A percentile compares a stretch with the other conserved stretches of the same genome.
These are phyloP conservation scores for Saccopteryx bilineata DNA, from an alignment of 2,113 vertebrate genomes.

Conservation along the genomic window DNA sequence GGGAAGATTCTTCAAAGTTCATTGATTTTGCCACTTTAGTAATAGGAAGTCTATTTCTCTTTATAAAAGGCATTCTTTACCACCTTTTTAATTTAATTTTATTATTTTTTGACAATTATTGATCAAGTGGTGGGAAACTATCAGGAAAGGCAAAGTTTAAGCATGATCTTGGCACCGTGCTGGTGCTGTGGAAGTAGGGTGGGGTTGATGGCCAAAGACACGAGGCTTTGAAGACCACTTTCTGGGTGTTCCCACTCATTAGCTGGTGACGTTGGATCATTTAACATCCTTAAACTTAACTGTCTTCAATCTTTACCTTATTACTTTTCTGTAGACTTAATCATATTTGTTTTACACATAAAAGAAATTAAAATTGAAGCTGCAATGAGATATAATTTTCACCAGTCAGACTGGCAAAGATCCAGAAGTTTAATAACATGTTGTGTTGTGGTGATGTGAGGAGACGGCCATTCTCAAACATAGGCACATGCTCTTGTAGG, in stretches of 20 bases:
- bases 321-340: constrained; percentile 48
- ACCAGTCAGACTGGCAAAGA: constrained; percentile 40
- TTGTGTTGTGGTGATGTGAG: not conserved
- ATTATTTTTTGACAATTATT: not conserved
- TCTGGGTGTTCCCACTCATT: not conserved
- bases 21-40: not conserved
- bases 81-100: not conserved
- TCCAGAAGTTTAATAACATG: not conserved
- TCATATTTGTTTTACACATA: not conserved
- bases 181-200: not conserved
- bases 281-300: constrained; percentile 1
- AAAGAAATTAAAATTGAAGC: constrained; percentile 48
- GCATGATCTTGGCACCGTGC: not conserved
- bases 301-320: constrained; percentile 23
- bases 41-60: not conserved
- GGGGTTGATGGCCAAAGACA: no score
- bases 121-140: not conserved
- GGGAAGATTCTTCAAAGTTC: constrained; percentile 11
- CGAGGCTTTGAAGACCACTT: not conserved
- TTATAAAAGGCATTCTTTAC: constrained; percentile 2
- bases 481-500: not conserved
- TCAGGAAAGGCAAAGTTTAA: not conserved
- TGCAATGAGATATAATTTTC: constrained; percentile 11
- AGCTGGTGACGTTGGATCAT: not conserved
- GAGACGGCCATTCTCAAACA: not conserved